Percentiles rank a stretch among this genome's conserved stretches.
These are phyloP conservation scores for Galerucella calmariensis DNA, from an alignment of 2,888 invertebrate genomes.

Conservation along the genomic window DNA sequence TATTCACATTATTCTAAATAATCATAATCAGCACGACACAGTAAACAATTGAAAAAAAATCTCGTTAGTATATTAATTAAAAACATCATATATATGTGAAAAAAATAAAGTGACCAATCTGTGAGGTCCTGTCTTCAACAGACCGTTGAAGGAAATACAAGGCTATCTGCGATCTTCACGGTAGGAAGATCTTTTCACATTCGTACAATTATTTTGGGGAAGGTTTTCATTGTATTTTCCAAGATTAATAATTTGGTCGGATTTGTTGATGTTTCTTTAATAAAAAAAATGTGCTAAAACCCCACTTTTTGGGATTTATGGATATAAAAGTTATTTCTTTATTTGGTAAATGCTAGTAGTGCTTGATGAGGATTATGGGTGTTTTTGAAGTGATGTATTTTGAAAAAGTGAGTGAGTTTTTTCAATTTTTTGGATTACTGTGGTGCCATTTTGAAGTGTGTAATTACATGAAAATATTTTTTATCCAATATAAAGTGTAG, in stretches of 20 bases:
- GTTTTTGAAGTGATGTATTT: constrained; percentile 43
- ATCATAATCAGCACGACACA: constrained; percentile 7
- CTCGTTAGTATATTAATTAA: constrained; percentile 13
- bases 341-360: constrained; percentile 48
- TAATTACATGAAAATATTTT: background rate
- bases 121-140: constrained; percentile 51
- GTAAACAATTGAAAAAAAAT: constrained; percentile 10
- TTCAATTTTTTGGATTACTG: constrained; percentile 40
- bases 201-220: constrained; percentile 51
- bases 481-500: background rate
- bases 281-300: constrained; percentile 52
- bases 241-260: constrained; percentile 48
- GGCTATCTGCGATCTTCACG: constrained; percentile 64
- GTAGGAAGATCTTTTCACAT: constrained; percentile 57
- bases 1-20: background rate
- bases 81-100: constrained; percentile 22
- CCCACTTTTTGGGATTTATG: constrained; percentile 49
- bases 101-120: constrained; percentile 39
- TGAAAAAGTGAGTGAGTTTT: constrained; percentile 48
- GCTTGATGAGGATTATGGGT: constrained; percentile 33
- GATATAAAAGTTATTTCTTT: constrained; percentile 55
- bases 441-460: constrained; percentile 28
- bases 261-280: constrained; percentile 52
- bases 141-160: constrained; percentile 59
- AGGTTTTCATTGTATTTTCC: constrained; percentile 48